Base-by-base conservation (phyloP, 2,888 invertebrate species). In the Andrena fulva region DNA sequence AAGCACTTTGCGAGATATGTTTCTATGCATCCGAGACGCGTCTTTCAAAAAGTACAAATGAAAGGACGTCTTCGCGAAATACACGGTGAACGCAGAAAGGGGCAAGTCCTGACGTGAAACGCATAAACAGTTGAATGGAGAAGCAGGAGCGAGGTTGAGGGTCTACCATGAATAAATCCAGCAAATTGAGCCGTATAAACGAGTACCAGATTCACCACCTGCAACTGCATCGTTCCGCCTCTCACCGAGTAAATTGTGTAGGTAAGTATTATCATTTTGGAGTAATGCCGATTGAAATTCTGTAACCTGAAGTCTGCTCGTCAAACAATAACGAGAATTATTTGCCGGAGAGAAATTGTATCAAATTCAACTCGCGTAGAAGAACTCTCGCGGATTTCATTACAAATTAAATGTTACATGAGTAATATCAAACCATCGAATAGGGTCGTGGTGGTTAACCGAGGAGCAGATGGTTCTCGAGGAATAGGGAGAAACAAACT, bases 151-250 rank as follows among this genome's bases (percentile, higher is more conserved):
- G 24, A 60, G 31, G 50, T 60, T 42, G 50, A 27, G 52, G n/a
- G 12, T 20, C 12, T 52, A 31, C 20, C 42, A 24, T 56, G 42
- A 60, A 70, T 80, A 71, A 76, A 66, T 77, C 59, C 56, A 60
- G 50, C 50, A 56, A 62, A 35, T 62, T 20, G 35, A 62, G 29
- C 62, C 33, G n/a, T 29, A 54, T 52, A 24, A 33, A 63, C 33
- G 24, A 52, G 59, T 20, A 56, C 20, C 7, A 12, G n/a, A 42
- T 56, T 66, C 56, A 54, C 64, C 60, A 7, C 2, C 27, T n/a
- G 42, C 42, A 52, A n/a, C 2, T n/a, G 29, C 16, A 52, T 50
- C 31, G 31, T 20, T 24, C 2, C 6, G 29, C 16, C n/a, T 35
- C 56, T 16, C 12, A 20, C 33, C 16, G 62, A 62, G 35, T 4